phyloP scores from a whole-genome alignment of 1,140 invertebrate species.

The Heliconius hewitsoni region DNA sequence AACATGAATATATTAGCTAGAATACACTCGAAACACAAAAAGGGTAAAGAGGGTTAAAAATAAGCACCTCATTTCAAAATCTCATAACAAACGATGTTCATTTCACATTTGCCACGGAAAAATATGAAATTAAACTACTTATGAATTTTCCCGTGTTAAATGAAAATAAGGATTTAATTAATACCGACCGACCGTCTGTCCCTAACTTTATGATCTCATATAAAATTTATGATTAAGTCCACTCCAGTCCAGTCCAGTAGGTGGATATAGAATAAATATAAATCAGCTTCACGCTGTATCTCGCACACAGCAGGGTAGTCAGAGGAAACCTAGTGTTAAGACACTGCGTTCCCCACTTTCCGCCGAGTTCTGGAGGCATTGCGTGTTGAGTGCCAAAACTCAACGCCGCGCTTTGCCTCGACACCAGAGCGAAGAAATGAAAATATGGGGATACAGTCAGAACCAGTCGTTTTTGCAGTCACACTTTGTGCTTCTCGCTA shows the following conservation, averaged over 20 bases:
- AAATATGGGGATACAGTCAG: no score
- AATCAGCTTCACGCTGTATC: neutral
- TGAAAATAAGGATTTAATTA: constrained; percentile 3
- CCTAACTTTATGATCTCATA: neutral
- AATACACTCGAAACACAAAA: neutral
- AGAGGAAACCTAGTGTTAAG: neutral
- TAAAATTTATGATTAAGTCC: neutral
- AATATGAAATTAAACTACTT: neutral
- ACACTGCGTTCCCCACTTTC: neutral
- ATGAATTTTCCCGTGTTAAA: neutral
- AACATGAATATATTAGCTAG: no score
- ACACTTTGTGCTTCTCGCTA: no score
- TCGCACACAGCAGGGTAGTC: neutral
- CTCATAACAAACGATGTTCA: neutral
- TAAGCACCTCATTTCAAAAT: neutral
- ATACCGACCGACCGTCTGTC: neutral
- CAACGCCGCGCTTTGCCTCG: neutral
- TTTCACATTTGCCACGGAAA: neutral
- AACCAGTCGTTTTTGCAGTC: no score
- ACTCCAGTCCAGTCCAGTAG: neutral
- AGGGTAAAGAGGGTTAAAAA: neutral
- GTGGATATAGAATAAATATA: no score
- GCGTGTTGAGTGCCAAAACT: neutral
- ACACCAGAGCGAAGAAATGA: no score
- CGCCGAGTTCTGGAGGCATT: neutral